These are phyloP conservation scores for Noturus placidus DNA, from an alignment of 2,113 vertebrate genomes.

Conservation along the genomic window DNA sequence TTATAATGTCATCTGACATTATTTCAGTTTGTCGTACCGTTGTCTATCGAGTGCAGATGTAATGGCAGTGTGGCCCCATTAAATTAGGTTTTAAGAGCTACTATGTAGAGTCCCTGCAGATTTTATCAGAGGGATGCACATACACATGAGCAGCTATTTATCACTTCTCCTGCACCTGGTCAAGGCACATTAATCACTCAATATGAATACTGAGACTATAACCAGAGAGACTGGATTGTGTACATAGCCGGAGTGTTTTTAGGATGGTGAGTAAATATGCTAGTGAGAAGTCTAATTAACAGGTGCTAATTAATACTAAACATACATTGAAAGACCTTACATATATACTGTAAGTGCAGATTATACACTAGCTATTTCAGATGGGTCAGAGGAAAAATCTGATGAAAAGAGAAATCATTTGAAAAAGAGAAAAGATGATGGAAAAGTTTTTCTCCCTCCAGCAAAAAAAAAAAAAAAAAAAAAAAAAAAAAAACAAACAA, in stretches of 20 bases:
- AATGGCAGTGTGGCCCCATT: background rate
- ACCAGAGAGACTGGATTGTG: background rate
- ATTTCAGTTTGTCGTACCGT: background rate
- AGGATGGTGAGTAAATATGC: background rate
- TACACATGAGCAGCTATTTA: background rate
- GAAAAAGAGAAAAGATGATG: background rate
- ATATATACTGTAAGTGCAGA: background rate
- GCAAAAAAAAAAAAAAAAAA: background rate
- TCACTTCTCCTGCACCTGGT: background rate
- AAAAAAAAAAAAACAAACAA: too few species aligned
- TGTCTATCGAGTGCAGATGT: background rate
- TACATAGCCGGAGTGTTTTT: background rate
- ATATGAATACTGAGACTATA: background rate
- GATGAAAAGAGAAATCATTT: background rate
- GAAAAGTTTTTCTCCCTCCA: background rate
- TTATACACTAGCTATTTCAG: background rate
- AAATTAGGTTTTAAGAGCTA: background rate
- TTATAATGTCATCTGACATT: background rate
- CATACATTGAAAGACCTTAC: background rate
- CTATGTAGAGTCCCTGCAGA: background rate
- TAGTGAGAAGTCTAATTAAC: background rate
- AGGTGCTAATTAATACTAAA: background rate
- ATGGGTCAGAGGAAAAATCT: background rate
- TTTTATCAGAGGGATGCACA: background rate
- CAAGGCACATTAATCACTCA: background rate